Percentiles rank a stretch among this genome's conserved stretches.
Conservation (phyloP, 2,888 invertebrate genomes). For the Rutpela maculata region DNA sequence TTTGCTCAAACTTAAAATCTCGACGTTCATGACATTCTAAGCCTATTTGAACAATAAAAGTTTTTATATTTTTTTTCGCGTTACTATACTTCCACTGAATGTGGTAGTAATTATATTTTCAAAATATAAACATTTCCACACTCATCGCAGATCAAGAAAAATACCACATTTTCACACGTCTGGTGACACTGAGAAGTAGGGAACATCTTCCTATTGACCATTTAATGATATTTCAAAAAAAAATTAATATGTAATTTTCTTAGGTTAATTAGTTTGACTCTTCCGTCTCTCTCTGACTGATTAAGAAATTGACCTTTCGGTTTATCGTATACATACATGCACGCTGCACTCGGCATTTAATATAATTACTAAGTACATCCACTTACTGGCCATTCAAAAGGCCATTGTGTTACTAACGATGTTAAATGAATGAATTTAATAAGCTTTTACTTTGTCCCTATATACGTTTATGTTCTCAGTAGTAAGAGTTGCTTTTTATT, state of each 20-base stretch:
- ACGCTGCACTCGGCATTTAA: background rate
- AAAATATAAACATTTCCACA: no score
- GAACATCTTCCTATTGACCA: background rate
- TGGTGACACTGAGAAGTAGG: no score
- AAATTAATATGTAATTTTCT: background rate
- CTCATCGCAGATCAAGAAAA: no score
- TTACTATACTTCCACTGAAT: no score
- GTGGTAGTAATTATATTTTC: no score
- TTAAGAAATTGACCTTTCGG: background rate
- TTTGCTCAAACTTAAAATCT: no score
- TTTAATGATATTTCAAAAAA: background rate
- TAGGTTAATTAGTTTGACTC: slow-evolving; percentile 7
- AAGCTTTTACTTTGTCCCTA: slow-evolving; percentile 5
- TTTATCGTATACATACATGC: background rate
- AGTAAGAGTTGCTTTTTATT: background rate
- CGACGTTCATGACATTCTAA: no score
- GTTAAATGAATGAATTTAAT: slow-evolving; percentile 25
- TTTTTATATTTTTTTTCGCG: no score
- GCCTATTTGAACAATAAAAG: no score
- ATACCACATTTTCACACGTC: no score
- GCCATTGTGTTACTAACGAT: slow-evolving; percentile 22
- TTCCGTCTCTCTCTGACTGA: background rate
- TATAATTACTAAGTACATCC: background rate
- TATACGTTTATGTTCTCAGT: background rate
- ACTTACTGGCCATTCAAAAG: slow-evolving; percentile 12